These are phyloP conservation scores for Onthophagus sagittarius DNA, from an alignment of 2,888 invertebrate species.

Conservation along the genomic window DNA sequence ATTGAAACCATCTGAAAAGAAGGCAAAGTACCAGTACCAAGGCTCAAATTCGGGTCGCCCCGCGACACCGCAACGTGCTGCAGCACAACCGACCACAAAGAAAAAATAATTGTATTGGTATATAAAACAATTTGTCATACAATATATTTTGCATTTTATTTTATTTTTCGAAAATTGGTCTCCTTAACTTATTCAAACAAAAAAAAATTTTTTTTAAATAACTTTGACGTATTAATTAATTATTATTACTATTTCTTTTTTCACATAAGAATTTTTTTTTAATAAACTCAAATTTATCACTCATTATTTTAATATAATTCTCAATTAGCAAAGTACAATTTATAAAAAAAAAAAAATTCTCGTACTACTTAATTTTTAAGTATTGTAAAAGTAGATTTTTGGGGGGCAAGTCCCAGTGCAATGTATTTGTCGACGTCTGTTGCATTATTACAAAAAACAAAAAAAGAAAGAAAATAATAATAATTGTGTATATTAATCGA, in stretches of 20 bases:
- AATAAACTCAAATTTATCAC: conserved; percentile 2
- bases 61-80: conserved; percentile 79
- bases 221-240: conserved; percentile 29
- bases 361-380: neutral
- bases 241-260: neutral
- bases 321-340: conserved; percentile 6
- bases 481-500: neutral
- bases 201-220: conserved; percentile 16
- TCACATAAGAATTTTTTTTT: neutral
- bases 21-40: conserved; percentile 97
- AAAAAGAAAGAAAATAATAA: neutral
- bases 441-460: too few relatives aligned
- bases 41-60: conserved; percentile 84
- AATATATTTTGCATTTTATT: conserved; percentile 27
- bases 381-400: neutral
- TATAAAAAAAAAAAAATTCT: neutral
- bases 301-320: neutral
- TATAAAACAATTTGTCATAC: conserved; percentile 19
- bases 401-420: neutral
- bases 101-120: conserved; percentile 55
- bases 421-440: neutral
- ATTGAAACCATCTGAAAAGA: conserved; percentile 98
- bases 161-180: conserved; percentile 18
- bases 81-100: conserved; percentile 52
- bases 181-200: conserved; percentile 25